Conservation (phyloP, 2,113 vertebrate species). For the Globicephala melas region DNA sequence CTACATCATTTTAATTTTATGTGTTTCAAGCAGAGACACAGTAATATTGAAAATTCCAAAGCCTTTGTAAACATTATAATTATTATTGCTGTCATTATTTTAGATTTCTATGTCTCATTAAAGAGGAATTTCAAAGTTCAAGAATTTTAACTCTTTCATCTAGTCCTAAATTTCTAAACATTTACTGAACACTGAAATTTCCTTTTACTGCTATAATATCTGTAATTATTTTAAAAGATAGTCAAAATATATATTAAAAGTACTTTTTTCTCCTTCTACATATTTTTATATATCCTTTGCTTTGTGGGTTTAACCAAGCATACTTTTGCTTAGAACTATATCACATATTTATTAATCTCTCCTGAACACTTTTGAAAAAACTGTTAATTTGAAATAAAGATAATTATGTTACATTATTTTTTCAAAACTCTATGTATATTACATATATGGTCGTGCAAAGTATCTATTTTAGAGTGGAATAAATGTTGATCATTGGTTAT, state of each 20-base stretch:
- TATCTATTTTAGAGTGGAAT: conserved; percentile 44
- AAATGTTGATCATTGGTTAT: conserved; percentile 31
- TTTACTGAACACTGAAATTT: conserved; percentile 35
- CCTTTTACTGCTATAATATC: neutral
- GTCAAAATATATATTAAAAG: neutral
- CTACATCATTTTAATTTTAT: conserved; percentile 77
- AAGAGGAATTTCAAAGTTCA: conserved; percentile 2
- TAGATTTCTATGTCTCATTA: conserved; percentile 56
- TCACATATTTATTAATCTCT: conserved; percentile 4
- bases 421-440: conserved; percentile 50
- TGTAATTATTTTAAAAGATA: conserved; percentile 45
- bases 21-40: conserved; percentile 71
- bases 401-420: conserved; percentile 53
- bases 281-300: neutral
- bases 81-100: conserved; percentile 63
- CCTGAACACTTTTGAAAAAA: conserved; percentile 55
- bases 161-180: conserved; percentile 24
- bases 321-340: conserved; percentile 45
- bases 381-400: conserved; percentile 55
- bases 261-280: neutral
- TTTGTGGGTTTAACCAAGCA: conserved; percentile 28
- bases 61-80: conserved; percentile 61
- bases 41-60: conserved; percentile 68
- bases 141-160: conserved; percentile 36
- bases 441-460: conserved; percentile 10